A percentile compares a stretch with the other conserved stretches of the same genome.
Conservation (phyloP, 1,140 invertebrate genomes). For the Caenorhabditis remanei region DNA sequence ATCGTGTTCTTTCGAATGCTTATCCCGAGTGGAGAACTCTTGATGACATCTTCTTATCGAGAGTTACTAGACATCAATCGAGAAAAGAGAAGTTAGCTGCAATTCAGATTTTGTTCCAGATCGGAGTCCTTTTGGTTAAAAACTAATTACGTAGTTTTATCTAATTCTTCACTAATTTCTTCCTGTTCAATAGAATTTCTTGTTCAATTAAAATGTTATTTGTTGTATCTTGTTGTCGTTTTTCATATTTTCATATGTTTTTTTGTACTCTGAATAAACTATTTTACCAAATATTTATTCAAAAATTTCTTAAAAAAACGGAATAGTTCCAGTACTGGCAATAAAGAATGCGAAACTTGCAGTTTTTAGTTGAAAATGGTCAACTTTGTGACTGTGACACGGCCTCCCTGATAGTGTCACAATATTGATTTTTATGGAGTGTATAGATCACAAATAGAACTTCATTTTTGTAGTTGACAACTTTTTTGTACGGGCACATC, state of each 20-base stretch:
- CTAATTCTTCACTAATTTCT: not conserved
- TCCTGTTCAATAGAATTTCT: not conserved
- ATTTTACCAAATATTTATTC: conserved; percentile 30
- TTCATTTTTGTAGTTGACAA: no score
- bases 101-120: conserved; percentile 31
- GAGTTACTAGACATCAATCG: not conserved
- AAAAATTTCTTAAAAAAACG: not conserved
- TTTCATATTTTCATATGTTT: not conserved
- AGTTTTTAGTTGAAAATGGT: no score
- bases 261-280: not conserved
- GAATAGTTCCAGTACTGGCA: no score
- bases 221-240: not conserved
- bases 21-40: conserved; percentile 46
- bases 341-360: no score
- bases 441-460: no score
- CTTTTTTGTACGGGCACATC: no score
- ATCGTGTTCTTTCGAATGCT: conserved; percentile 20
- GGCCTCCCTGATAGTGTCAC: no score
- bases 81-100: conserved; percentile 35
- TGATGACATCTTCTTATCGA: not conserved
- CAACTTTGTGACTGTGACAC: no score
- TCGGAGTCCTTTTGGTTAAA: conserved; percentile 44
- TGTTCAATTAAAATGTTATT: not conserved
- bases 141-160: not conserved
- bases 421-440: no score